Evolutionary conservation across 2,888 invertebrate species (phyloP).

Genomic region (Alitta virens): DNA sequence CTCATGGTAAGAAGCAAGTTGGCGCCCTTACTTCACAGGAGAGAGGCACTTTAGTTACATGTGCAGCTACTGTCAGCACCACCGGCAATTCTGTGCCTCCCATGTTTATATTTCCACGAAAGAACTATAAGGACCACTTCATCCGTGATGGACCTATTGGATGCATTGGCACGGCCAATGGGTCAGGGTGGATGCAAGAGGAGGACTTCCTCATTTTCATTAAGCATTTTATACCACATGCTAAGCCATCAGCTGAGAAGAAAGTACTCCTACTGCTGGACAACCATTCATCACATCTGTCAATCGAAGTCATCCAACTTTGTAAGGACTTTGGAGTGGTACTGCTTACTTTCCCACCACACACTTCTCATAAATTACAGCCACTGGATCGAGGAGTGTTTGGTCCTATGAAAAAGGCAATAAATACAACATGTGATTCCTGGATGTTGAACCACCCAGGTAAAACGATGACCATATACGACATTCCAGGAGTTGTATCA

Average conservation of each 20-base stretch:
- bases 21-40: slow-evolving; percentile 14
- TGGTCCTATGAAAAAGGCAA: slow-evolving; percentile 39
- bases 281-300: slow-evolving; percentile 19
- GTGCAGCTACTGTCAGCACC: slow-evolving; percentile 1
- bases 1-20: background rate
- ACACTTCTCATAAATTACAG: slow-evolving; percentile 1
- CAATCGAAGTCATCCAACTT: slow-evolving; percentile 7
- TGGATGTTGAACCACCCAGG: slow-evolving; percentile 44
- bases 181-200: slow-evolving; percentile 18
- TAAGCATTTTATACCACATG: slow-evolving; percentile 13
- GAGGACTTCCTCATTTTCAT: slow-evolving; percentile 9
- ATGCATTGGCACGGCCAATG: slow-evolving; percentile 2
- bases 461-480: slow-evolving; percentile 44
- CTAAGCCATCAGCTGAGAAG: slow-evolving; percentile 14
- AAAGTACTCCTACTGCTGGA: slow-evolving; percentile 11
- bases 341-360: background rate
- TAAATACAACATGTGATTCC: slow-evolving; percentile 41
- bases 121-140: slow-evolving; percentile 2
- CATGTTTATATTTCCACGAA: slow-evolving; percentile 1
- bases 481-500: slow-evolving; percentile 14
- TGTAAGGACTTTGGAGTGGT: slow-evolving; percentile 9
- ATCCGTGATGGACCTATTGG: background rate
- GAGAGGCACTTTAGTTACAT: slow-evolving; percentile 12
- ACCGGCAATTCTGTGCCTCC: slow-evolving; percentile 13
- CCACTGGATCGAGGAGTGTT: slow-evolving; percentile 35